Evolutionary conservation across 1,140 invertebrate genomes (phyloP), one percentile per base, ranked within the genome.

Genomic region (Diorhabda elongata): DNA sequence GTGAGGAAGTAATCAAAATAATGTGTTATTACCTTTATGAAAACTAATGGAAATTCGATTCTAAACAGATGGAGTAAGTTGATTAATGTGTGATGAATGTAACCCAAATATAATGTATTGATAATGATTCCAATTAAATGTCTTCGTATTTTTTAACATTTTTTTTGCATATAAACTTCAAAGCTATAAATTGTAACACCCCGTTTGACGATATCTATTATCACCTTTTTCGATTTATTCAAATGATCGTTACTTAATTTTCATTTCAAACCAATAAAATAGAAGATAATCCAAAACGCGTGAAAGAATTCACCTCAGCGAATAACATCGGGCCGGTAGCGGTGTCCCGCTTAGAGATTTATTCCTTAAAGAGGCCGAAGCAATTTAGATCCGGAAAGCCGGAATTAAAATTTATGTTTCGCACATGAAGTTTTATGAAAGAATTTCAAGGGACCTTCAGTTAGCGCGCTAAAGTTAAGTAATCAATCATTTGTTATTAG

Each of bases 401-500:
- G n/a, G 47, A 52, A 52, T 52, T 52, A 52, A 52, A 52, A 52
- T 52, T 52, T 52, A 52, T n/a, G 47, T 52, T 52, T 52, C 47
- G 47, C 47, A 52, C 47, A 52, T 52, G n/a, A 52, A 52, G 47
- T 52, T 52, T 52, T 52, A 52, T 52, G 59, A 61, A 61, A 61
- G 59, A 43, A 61, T 61, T 61, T 42, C 42, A 8, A 8, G 42
- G 41, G 59, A 42, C 59, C 64, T 69, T 70, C 64, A 70, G 65
- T 67, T 66, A 58, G 66, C n/a, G n/a, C 62, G 64, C 69, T 57
- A 58, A 59, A 58, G 69, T 62, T 70, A 41, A 64, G 64, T 60
- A 66, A 70, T 70, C 69, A 70, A 70, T 70, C 69, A 70, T 70
- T 67, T 70, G 58, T 67, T 70, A 67, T 67, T 70, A 70, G 65